Base-by-base conservation (phyloP, 2,888 invertebrate genomes). In the Stratiomys singularior region DNA sequence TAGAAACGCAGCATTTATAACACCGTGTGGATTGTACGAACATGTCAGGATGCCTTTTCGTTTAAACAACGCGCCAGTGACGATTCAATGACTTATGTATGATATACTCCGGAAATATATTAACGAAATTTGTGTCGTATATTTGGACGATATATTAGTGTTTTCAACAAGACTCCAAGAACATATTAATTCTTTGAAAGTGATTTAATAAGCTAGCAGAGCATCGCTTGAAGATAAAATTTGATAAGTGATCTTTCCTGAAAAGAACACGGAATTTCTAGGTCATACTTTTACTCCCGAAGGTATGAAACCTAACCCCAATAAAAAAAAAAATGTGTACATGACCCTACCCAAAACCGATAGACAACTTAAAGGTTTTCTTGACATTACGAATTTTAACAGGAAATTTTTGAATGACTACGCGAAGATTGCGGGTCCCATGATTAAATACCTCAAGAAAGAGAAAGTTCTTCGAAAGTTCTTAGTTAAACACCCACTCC, bases 401-500 rank as follows among this genome's bases (percentile, higher is more conserved):
- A 37, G 46, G 13, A 44, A 67, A 46, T 67, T 67, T 23, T 21
- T 28, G 3, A 64, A 64, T 28, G 64, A 64, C 64, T 64, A 64
- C 18, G 28, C 64, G 2, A 64, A 64, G 44, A 67, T 67, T 23
- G 67, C 67, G 23, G 11, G 46, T 67, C 67, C 67, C 3, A 37
- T 67, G 67, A 67, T 67, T 25, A 67, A 67, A 67, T 67, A 67
- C 23, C 67, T 67, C 15, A 46, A 67, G 25, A 67, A 67, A 67
- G 67, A 21, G 11, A 18, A 67, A 44, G 56, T n/a, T 56, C 56
- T 76, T 3, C n/a, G 46, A 52, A 13, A 11, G 27, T 52, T 76
- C 25, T 15, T 18, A 74, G 69, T 56, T 9, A 76, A 64, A 4
- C 78, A 79, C 9, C 79, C 78, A 21, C 79, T 80, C 23, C 67